phyloP scores from a whole-genome alignment of 1,140 invertebrate genomes.

The Ceratosolen solmsi region DNA sequence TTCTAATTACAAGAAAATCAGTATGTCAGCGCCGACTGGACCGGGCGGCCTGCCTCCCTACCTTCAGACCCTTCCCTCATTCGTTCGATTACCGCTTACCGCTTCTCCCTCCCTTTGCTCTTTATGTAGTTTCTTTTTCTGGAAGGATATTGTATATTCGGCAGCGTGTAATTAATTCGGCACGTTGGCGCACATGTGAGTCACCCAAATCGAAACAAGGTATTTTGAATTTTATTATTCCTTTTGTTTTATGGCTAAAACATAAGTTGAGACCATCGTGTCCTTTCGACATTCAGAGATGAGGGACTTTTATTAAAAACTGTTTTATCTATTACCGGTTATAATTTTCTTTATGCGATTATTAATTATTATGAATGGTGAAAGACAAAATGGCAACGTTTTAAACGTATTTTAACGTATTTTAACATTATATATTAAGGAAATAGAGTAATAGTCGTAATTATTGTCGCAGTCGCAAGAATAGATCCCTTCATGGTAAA shows the following conservation, averaged over 20 bases:
- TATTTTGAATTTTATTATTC: slow-evolving; percentile 23
- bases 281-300: neutral
- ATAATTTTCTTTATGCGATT: neutral
- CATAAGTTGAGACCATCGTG: neutral
- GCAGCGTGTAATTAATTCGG: slow-evolving; percentile 47
- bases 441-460: too few relatives aligned
- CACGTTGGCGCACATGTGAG: slow-evolving; percentile 26
- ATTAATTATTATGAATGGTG: too few relatives aligned
- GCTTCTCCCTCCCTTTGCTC: neutral
- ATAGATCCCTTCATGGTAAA: too few relatives aligned
- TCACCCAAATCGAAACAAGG: slow-evolving; percentile 47
- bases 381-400: too few relatives aligned
- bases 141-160: slow-evolving; percentile 35
- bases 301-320: neutral
- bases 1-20: slow-evolving; percentile 71
- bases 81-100: neutral
- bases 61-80: neutral
- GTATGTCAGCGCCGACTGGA: slow-evolving; percentile 52
- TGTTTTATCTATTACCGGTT: neutral
- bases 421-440: too few relatives aligned
- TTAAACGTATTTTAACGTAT: too few relatives aligned
- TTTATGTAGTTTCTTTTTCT: slow-evolving; percentile 30
- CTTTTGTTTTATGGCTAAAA: neutral
- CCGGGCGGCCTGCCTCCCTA: too few relatives aligned
- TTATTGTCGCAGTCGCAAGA: too few relatives aligned